phyloP scores from a whole-genome alignment of 1,140 invertebrate genomes.

The Drosophila pseudoananassae region DNA sequence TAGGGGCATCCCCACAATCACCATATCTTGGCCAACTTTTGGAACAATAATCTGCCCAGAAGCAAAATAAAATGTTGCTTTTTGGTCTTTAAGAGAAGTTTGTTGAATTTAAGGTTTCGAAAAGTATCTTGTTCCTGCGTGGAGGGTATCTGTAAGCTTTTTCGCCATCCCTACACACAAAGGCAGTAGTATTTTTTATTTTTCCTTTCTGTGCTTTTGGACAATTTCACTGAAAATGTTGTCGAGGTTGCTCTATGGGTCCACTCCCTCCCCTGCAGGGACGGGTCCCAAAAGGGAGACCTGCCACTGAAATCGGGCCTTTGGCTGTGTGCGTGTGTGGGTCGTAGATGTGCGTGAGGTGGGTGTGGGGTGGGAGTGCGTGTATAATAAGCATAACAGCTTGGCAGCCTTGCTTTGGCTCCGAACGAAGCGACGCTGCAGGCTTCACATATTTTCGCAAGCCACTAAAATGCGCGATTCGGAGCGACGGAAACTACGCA shows the following conservation, averaged over 20 bases:
- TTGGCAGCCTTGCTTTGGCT: constrained; percentile 32
- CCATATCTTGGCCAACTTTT: too few relatives aligned
- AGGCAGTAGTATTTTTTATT: constrained; percentile 5
- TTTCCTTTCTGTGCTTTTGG: constrained; percentile 6
- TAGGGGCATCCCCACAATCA: too few relatives aligned
- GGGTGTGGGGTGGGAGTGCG: constrained; percentile 5
- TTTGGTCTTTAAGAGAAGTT: too few relatives aligned
- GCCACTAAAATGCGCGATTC: constrained; percentile 51
- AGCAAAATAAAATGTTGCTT: too few relatives aligned
- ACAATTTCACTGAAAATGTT: constrained; percentile 39
- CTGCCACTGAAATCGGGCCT: not conserved
- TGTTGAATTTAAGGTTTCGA: too few relatives aligned
- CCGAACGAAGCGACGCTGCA: constrained; percentile 34
- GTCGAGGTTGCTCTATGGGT: constrained; percentile 3
- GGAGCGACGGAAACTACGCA: constrained; percentile 23
- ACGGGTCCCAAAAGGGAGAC: not conserved
- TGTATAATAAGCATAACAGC: constrained; percentile 62
- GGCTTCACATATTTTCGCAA: constrained; percentile 60
- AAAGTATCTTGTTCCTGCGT: too few relatives aligned
- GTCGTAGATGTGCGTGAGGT: not conserved
- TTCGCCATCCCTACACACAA: not conserved
- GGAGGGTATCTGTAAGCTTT: not conserved
- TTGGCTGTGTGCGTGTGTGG: too few relatives aligned
- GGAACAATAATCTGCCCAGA: too few relatives aligned
- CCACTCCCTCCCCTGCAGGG: not conserved